These are phyloP conservation scores for Octodonta nipae DNA, from an alignment of 2,888 invertebrate species.

Conservation along the genomic window DNA sequence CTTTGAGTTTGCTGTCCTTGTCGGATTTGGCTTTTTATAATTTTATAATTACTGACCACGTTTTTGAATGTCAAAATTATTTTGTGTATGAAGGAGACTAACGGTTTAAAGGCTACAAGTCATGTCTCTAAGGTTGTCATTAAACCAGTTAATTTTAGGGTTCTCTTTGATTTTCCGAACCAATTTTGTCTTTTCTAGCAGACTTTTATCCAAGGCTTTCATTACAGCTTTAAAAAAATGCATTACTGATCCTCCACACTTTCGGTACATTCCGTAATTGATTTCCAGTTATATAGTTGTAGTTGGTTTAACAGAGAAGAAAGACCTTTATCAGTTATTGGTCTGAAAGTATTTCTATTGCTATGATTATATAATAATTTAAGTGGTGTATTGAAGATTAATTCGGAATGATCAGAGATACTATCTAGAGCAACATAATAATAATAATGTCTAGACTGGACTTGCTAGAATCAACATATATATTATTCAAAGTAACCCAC, in stretches of 20 bases:
- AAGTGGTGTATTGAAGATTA: background rate
- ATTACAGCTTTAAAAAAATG: background rate
- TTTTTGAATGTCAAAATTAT: background rate
- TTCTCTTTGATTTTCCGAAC: too few species aligned
- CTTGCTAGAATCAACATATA: background rate
- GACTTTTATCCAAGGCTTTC: background rate
- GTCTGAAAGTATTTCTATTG: background rate
- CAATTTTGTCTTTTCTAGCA: too few species aligned
- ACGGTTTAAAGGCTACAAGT: background rate
- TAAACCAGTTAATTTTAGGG: too few species aligned
- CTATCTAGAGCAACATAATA: too few species aligned
- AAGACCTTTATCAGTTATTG: background rate
- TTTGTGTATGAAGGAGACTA: background rate
- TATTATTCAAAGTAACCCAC: too few species aligned
- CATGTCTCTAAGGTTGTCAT: too few species aligned
- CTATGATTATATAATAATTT: background rate
- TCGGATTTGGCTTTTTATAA: background rate
- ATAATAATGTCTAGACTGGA: background rate
- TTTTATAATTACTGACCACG: too few species aligned
- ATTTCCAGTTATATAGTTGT: too few species aligned
- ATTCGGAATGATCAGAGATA: too few species aligned
- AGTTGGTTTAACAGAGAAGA: background rate
- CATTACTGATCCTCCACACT: background rate
- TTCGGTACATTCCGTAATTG: background rate
- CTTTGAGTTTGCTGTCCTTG: background rate